Evolutionary conservation across 2,113 vertebrate species (phyloP).

Genomic region (Periophthalmus modestus): DNA sequence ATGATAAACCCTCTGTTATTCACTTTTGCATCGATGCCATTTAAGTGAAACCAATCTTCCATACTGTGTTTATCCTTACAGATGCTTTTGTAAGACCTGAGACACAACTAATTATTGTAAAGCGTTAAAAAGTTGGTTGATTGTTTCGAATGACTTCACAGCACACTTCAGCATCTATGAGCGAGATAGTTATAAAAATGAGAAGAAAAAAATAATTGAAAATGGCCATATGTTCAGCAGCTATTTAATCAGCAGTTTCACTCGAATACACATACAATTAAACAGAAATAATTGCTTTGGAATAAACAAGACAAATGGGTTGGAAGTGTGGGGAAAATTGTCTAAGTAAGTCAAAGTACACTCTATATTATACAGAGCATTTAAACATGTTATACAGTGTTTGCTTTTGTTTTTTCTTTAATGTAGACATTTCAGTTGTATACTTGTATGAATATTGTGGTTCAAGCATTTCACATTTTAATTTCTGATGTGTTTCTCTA

Average conservation of each 20-base stretch:
- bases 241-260: conserved; percentile 12
- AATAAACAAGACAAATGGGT: not conserved
- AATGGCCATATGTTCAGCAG: conserved; percentile 16
- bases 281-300: not conserved
- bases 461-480: too few relatives aligned
- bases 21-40: not conserved
- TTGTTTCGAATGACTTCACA: not conserved
- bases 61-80: not conserved
- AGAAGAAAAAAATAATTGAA: conserved; percentile 10
- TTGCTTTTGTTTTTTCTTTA: too few relatives aligned
- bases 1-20: not conserved
- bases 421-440: too few relatives aligned
- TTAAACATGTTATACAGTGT: too few relatives aligned
- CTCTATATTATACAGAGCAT: too few relatives aligned
- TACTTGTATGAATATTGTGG: too few relatives aligned
- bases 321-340: not conserved
- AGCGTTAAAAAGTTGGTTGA: not conserved
- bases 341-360: too few relatives aligned
- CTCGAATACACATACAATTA: conserved; percentile 4
- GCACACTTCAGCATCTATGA: conserved; percentile 4
- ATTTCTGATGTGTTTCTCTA: too few relatives aligned
- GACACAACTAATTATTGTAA: not conserved
- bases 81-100: not conserved
- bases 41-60: not conserved
- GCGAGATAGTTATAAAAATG: conserved; percentile 1